Evolutionary conservation across 1,140 invertebrate genomes (phyloP).

Genomic region (Zaprionus camerounensis): DNA sequence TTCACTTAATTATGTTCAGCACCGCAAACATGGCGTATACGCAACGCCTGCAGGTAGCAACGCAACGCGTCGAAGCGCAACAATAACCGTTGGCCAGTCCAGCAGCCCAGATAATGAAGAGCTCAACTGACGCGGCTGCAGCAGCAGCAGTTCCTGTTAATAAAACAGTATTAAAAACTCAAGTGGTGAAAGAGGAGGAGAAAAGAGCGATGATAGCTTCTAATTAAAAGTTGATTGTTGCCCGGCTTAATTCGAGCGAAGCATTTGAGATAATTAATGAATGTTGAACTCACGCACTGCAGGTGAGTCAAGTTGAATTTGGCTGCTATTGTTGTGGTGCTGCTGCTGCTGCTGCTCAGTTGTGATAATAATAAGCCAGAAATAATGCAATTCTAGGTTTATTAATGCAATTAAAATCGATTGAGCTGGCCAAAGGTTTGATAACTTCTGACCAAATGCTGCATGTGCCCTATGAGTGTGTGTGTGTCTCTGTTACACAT

Average conservation of each 20-base stretch:
- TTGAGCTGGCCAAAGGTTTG: slow-evolving; percentile 13
- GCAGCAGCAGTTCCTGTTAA: slow-evolving; percentile 44
- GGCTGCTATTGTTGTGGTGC: not conserved
- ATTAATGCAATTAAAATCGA: slow-evolving; percentile 59
- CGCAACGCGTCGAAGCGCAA: slow-evolving; percentile 22
- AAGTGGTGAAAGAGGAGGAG: slow-evolving; percentile 35
- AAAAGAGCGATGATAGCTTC: slow-evolving; percentile 18
- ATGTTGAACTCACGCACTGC: not conserved
- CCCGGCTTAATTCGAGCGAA: slow-evolving; percentile 28
- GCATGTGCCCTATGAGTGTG: not conserved
- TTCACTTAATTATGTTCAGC: slow-evolving; percentile 49
- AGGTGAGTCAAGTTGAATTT: not conserved
- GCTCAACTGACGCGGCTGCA: slow-evolving; percentile 21
- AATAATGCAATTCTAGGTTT: slow-evolving; percentile 60
- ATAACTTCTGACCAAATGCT: not conserved
- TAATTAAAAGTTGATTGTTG: slow-evolving; percentile 65
- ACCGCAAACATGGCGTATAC: slow-evolving; percentile 50
- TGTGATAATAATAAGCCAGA: slow-evolving; percentile 54
- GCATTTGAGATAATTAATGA: slow-evolving; percentile 20
- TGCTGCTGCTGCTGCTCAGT: slow-evolving; percentile 13
- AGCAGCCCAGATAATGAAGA: slow-evolving; percentile 26
- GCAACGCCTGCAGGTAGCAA: slow-evolving; percentile 35
- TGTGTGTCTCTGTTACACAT: too few species aligned
- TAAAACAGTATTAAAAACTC: slow-evolving; percentile 57
- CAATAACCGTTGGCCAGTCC: slow-evolving; percentile 7